Evolutionary conservation across 2,888 invertebrate genomes (phyloP), one percentile per base, ranked within the genome.

Genomic region (Herminia tarsipennalis): DNA sequence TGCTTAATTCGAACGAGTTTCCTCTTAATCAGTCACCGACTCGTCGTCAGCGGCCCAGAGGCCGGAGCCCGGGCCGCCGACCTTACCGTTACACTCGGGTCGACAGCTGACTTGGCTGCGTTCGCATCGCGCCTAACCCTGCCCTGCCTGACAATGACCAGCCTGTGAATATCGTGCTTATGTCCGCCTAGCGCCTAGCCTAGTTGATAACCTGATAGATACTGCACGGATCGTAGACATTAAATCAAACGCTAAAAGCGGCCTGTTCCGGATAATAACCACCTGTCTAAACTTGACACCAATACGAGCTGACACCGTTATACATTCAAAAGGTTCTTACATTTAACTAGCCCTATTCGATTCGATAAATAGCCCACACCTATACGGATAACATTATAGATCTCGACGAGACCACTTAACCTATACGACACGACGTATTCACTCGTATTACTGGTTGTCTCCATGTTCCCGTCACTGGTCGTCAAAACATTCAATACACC

Each of bases 351-450:
- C 70, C 71, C 83, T 83, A 88, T 80, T 80, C 84, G 74, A 86
- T 83, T 84, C 79, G 83, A 87, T 87, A 86, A 84, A 86, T 86
- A 86, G 84, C 87, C 89, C 87, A 88, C 86, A 88, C 88, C 87
- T 86, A 89, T 78, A 83, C 75, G 81, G 77, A 81, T 82, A 81
- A 80, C 76, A 67, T 78, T 75, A 77, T 70, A 73, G 78, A 78
- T 75, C 82, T 77, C 80, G 73, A 72, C 61, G 79, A 82, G 82
- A 83, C 76, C 79, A 66, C 75, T 72, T 86, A 85, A 78, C 76
- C 85, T 66, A 65, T 35, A 83, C 68, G 66, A 78, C 75, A 75
- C 78, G 76, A 78, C 77, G 67, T 67, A 66, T 63, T 59, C 63
- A 66, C 64, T 67, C 73, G 70, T 73, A 69, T 72, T 73, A 73